A percentile compares a stretch with the other conserved stretches of the same genome.
These are phyloP conservation scores for Drosophila insularis DNA, from an alignment of 1,140 invertebrate genomes.

Conservation along the genomic window DNA sequence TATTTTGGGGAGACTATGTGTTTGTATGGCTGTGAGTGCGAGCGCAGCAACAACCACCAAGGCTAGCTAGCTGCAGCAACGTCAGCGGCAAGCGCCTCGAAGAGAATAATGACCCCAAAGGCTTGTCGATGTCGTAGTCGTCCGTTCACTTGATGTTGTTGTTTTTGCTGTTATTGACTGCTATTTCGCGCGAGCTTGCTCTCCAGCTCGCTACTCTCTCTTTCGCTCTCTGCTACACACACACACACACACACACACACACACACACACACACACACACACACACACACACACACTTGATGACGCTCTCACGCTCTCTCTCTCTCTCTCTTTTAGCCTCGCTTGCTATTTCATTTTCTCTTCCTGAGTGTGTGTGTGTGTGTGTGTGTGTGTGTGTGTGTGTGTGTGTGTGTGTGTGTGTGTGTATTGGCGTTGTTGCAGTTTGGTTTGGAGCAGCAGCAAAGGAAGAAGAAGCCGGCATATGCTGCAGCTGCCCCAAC, in stretches of 20 bases:
- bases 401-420: conserved; percentile 9
- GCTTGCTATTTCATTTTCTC: conserved; percentile 42
- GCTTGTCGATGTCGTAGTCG: conserved; percentile 56
- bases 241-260: not conserved
- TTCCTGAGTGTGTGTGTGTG: conserved; percentile 19
- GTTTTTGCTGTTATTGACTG: conserved; percentile 66
- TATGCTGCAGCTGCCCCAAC: conserved; percentile 64
- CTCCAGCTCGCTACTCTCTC: conserved; percentile 38
- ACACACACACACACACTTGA: not conserved
- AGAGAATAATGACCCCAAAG: conserved; percentile 83
- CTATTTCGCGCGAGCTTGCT: conserved; percentile 65
- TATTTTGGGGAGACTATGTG: conserved; percentile 41
- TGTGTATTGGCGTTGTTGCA: conserved; percentile 35
- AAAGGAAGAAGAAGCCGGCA: conserved; percentile 74
- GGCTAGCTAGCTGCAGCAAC: conserved; percentile 57
- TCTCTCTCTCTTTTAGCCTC: not conserved
- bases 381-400: not conserved
- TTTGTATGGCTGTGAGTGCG: conserved; percentile 40
- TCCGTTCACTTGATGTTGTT: conserved; percentile 43
- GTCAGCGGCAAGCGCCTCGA: conserved; percentile 65
- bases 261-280: not conserved
- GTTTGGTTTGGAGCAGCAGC: conserved; percentile 59
- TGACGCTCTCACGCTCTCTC: not conserved
- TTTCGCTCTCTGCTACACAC: not conserved
- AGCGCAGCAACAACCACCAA: conserved; percentile 75